These are phyloP conservation scores for Ceratoteleas bidentatus DNA, from an alignment of 1,140 invertebrate genomes.

Conservation along the genomic window DNA sequence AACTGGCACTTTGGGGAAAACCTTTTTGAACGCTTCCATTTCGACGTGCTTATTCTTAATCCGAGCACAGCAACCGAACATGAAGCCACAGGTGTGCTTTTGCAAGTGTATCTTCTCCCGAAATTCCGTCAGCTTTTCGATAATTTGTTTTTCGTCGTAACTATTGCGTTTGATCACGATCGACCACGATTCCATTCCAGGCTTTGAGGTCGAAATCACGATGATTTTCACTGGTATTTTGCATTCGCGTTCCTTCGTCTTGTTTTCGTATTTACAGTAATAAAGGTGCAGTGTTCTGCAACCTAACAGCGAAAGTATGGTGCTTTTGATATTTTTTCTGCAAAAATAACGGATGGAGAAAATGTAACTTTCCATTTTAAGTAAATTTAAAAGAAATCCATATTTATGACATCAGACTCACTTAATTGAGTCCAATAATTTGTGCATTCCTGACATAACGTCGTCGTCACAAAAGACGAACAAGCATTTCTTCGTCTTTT, in stretches of 20 bases:
- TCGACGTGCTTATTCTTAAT: slow-evolving; percentile 81
- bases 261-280: slow-evolving; percentile 44
- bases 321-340: slow-evolving; percentile 36
- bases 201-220: slow-evolving; percentile 69
- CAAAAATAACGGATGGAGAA: no score
- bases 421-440: slow-evolving; percentile 40
- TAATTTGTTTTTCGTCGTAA: slow-evolving; percentile 61
- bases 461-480: slow-evolving; percentile 65
- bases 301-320: slow-evolving; percentile 70
- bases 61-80: slow-evolving; percentile 84
- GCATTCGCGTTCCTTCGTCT: slow-evolving; percentile 19
- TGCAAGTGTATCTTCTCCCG: slow-evolving; percentile 68
- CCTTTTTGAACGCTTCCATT: slow-evolving; percentile 81
- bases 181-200: slow-evolving; percentile 73
- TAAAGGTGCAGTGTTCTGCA: slow-evolving; percentile 63
- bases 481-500: slow-evolving; percentile 65
- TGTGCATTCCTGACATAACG: slow-evolving; percentile 17
- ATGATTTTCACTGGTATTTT: slow-evolving; percentile 40
- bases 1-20: slow-evolving; percentile 83
- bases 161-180: slow-evolving; percentile 65
- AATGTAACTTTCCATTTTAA: no score
- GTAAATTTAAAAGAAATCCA: no score
- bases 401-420: no score
- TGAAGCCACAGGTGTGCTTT: slow-evolving; percentile 81
- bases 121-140: slow-evolving; percentile 64